Conservation (phyloP, 1,140 invertebrate genomes). For the Camponotus vicinus region DNA sequence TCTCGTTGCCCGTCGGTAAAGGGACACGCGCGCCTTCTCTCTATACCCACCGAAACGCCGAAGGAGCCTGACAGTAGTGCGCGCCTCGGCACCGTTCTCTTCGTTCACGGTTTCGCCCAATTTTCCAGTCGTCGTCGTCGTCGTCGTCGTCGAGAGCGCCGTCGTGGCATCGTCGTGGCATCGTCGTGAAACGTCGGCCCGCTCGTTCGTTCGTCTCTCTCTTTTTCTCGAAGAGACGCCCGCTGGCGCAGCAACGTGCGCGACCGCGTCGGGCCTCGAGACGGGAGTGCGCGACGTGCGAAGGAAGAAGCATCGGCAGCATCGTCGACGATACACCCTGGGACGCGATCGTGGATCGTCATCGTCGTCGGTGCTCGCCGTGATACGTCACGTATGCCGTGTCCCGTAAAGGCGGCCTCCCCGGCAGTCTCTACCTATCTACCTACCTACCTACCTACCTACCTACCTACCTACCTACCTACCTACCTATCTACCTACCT, state of each 20-base stretch:
- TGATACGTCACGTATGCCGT: conserved; percentile 69
- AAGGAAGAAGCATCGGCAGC: background rate
- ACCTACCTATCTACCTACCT: no score
- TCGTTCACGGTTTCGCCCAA: conserved; percentile 61
- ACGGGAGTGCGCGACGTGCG: background rate
- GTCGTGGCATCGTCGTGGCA: background rate
- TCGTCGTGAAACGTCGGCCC: background rate
- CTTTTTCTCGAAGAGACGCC: background rate
- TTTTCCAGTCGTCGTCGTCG: conserved; percentile 43
- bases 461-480: conserved; percentile 46
- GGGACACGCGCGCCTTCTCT: conserved; percentile 74
- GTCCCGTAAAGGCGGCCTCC: conserved; percentile 68
- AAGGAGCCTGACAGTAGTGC: conserved; percentile 69
- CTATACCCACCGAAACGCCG: conserved; percentile 74
- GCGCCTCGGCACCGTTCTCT: conserved; percentile 72
- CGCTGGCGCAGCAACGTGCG: background rate
- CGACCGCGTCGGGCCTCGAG: background rate
- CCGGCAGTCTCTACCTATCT: conserved; percentile 63
- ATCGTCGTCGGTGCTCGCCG: conserved; percentile 44
- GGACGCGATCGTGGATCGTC: background rate
- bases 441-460: no score
- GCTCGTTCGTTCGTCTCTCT: background rate
- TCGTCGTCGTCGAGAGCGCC: background rate
- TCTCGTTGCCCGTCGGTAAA: conserved; percentile 73
- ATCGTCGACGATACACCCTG: background rate